Conservation (phyloP, 2,797 vertebrate species). For the Gymnoscopelus microlampas region DNA sequence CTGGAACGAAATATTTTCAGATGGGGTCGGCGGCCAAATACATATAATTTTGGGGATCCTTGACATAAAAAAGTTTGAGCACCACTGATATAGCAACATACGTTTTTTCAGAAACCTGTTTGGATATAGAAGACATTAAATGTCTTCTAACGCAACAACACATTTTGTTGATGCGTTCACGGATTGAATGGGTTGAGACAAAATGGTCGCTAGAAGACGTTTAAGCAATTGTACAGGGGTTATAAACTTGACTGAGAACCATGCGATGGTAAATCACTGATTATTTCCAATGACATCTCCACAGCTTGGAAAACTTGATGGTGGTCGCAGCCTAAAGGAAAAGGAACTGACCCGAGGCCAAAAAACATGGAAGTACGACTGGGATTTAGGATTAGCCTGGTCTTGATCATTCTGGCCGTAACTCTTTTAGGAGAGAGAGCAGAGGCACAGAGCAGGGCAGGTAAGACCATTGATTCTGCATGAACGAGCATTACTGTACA, state of each 20-base stretch:
- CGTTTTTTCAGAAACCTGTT: no score
- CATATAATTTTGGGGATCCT: no score
- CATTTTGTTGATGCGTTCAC: no score
- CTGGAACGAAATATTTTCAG: no score
- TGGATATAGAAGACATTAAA: no score
- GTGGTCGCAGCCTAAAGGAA: slow-evolving; percentile 66
- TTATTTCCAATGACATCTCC: slow-evolving; percentile 54
- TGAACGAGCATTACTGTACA: background rate
- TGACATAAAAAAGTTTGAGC: no score
- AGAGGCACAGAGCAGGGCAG: slow-evolving; percentile 80
- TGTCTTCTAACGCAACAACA: no score
- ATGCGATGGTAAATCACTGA: slow-evolving; percentile 28
- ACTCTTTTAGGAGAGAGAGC: slow-evolving; percentile 69
- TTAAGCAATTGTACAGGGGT: no score
- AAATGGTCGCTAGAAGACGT: no score
- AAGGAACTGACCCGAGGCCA: slow-evolving; percentile 49
- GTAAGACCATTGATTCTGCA: slow-evolving; percentile 57
- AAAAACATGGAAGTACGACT: slow-evolving; percentile 76
- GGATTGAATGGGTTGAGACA: no score
- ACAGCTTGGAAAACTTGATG: slow-evolving; percentile 74
- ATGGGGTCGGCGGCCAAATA: no score
- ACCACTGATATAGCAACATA: no score
- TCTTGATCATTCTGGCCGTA: slow-evolving; percentile 75
- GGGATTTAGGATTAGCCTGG: slow-evolving; percentile 74
- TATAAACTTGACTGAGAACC: background rate